Evolutionary conservation across 2,113 vertebrate genomes (phyloP).

Genomic region (Papio anubis): DNA sequence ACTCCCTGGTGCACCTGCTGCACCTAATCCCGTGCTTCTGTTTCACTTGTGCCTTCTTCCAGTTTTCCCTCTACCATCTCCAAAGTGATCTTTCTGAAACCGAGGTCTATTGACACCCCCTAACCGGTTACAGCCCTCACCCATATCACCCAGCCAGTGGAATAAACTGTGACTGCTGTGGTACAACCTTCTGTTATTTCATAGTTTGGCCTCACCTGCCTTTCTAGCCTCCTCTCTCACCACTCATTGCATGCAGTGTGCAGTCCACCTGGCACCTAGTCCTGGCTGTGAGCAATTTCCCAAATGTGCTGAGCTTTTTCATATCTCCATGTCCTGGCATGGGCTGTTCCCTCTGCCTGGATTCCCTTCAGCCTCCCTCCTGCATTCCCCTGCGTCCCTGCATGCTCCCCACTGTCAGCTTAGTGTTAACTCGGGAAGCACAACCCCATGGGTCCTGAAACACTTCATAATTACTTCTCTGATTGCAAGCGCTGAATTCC

Average conservation of each 20-base stretch:
- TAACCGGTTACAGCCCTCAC: not conserved
- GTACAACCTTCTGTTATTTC: too few species aligned
- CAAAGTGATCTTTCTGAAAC: not conserved
- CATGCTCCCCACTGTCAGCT: not conserved
- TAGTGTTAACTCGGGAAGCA: not conserved
- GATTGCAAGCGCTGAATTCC: not conserved
- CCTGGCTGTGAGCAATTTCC: not conserved
- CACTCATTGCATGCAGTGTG: rapidly evolving
- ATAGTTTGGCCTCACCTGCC: not conserved
- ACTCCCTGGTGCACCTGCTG: too few species aligned
- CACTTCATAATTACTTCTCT: not conserved
- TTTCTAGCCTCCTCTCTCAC: not conserved
- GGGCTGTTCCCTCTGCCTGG: not conserved
- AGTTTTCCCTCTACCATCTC: not conserved
- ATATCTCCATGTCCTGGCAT: rapidly evolving
- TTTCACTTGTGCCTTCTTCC: not conserved
- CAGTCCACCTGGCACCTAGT: rapidly evolving
- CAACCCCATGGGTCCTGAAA: too few species aligned
- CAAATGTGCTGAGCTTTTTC: rapidly evolving
- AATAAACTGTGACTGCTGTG: not conserved
- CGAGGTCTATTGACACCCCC: not conserved
- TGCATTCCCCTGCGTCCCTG: not conserved
- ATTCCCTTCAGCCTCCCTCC: not conserved
- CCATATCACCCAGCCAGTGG: not conserved
- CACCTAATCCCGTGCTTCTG: not conserved